Evolutionary conservation across 2,113 vertebrate species (phyloP), one percentile per base, ranked within the genome.

Genomic region (Pitta sordida): DNA sequence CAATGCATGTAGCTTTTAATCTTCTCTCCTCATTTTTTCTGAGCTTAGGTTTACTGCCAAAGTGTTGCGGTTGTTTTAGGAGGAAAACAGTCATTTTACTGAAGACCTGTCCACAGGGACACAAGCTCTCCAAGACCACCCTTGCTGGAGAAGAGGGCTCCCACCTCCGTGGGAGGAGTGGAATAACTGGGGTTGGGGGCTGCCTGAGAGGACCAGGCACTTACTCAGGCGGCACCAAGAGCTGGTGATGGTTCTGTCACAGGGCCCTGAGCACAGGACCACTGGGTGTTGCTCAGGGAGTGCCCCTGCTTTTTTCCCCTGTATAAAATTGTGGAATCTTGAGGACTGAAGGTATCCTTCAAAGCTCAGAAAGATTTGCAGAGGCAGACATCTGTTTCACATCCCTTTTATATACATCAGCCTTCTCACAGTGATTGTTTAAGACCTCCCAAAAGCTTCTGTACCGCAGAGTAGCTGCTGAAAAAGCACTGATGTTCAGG

Each of bases 361-460:
- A 76, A 52, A 79, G 70, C 43, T 34, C 46, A 53, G 58, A 37
- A 76, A 91, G 78, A 88, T 83, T 77, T 87, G 67, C 88, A 53
- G 71, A 26, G 69, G 26, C 67, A 83, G 55, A 65, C 88, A 91
- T 82, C 63, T 92, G 36, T 68, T 93, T 59, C 86, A 55, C 27
- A 39, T 70, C 71, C 27, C 30, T 92, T 86, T 89, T 76, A 49
- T 64, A 52, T 30, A 34, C 32, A 90, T 74, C 71, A 92, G 37
- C 37, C 56, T 78, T 81, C 89, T 92, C 80, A 82, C 43, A 48
- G 52, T 56, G 30, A 52, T 48, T 92, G 55, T 76, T 83, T 59
- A 91, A 93, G 58, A 86, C 27, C 70, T 76, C 70, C 82, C 59
- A n/a, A 93, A 92, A 85, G 53, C 81, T 93, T 53, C 46, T 80